These are phyloP conservation scores for Toxotes jaculatrix DNA, from an alignment of 2,113 vertebrate species.

Conservation along the genomic window DNA sequence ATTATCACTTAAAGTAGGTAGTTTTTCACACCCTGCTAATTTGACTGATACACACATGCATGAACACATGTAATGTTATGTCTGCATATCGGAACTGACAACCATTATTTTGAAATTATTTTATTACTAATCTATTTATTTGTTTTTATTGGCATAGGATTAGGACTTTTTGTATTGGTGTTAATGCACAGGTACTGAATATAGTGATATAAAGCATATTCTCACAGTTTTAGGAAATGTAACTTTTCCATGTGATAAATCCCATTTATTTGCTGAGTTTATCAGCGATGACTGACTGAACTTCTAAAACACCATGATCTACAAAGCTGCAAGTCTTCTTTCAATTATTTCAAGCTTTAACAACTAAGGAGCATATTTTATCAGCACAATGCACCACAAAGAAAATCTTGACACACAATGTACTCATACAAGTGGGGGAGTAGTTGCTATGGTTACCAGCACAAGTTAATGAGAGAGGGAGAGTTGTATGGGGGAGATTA, in stretches of 20 bases:
- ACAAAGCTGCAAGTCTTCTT: conserved; percentile 16
- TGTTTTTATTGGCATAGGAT: background rate
- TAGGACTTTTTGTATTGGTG: background rate
- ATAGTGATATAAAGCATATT: background rate
- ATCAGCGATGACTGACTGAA: background rate
- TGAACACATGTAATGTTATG: background rate
- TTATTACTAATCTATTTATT: no score
- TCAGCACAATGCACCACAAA: conserved; percentile 38
- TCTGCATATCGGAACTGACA: background rate
- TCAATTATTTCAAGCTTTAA: conserved; percentile 31
- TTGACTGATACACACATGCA: background rate
- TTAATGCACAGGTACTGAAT: background rate
- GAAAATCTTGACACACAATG: conserved; percentile 56
- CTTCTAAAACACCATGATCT: background rate
- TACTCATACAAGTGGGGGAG: conserved; percentile 44
- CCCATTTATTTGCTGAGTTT: background rate
- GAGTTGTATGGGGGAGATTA: background rate
- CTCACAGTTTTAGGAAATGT: background rate
- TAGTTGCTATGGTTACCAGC: conserved; percentile 71
- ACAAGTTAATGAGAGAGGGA: conserved; percentile 23
- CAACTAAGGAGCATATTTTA: conserved; percentile 28
- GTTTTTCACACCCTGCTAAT: no score
- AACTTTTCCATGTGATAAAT: background rate
- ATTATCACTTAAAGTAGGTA: no score
- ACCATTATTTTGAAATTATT: background rate